Base-by-base conservation (phyloP, 2,888 invertebrate genomes). In the Tiphia femorata region DNA sequence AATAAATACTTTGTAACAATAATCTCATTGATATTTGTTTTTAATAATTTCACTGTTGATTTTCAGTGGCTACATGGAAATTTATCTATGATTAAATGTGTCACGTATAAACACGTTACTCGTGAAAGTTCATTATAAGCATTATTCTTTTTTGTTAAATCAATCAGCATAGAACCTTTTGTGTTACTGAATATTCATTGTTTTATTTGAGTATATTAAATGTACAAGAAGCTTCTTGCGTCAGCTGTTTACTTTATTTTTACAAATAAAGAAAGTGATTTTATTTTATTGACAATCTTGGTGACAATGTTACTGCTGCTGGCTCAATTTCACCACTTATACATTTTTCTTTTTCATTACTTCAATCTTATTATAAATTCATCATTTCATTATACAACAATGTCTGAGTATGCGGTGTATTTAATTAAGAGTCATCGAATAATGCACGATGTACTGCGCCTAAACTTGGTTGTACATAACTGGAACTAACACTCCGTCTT, bases 381-480 rank as follows among this genome's bases (percentile, higher is more conserved):
- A n/a, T 58, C 49, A 41, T 40, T 35, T 50, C n/a, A n/a, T 51
- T 55, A 46, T 27, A 48, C 37, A 44, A 46, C n/a, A n/a, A n/a
- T n/a, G n/a, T n/a, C n/a, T n/a, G n/a, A n/a, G n/a, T n/a, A n/a
- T n/a, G n/a, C n/a, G 25, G 46, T 53, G 49, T 17, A 30, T 41
- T 64, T 48, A 38, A 63, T 69, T 58, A 67, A 66, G 76, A 78
- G 59, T 82, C 76, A 42, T 83, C 80, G 51, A 82, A 83, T 19
- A 83, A 69, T 25, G 82, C 82, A 20, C 83, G 80, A 67, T 83
- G 82, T 20, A 83, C 80, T 17, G 81, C 77, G 58, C 80, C 82
- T 61, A 83, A 76, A 62, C 78, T 83, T 25, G 83, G 78, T 46
- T 82, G 83, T 23, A 80, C 78, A 35, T 80, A 82, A 64, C 79